phyloP scores from a whole-genome alignment of 2,113 vertebrate species.

The Toxotes jaculatrix region DNA sequence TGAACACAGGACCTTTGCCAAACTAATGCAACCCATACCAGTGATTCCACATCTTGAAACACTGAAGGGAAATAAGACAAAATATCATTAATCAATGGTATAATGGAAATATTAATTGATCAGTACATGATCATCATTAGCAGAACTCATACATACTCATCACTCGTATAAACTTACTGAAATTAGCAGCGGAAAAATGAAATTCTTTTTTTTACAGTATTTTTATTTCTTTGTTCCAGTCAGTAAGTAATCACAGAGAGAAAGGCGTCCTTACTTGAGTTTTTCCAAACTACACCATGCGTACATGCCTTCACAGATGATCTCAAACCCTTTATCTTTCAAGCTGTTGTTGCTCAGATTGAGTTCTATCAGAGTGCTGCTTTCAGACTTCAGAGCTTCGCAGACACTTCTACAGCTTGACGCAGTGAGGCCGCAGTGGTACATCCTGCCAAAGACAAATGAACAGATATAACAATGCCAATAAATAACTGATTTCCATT shows the following conservation, averaged over 20 bases:
- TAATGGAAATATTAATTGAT: not conserved
- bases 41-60: slow-evolving; percentile 68
- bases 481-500: accelerated
- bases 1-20: slow-evolving; percentile 48
- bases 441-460: slow-evolving; percentile 49
- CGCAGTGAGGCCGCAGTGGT: slow-evolving; percentile 59
- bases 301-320: slow-evolving; percentile 42
- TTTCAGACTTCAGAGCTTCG: slow-evolving; percentile 40
- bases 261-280: slow-evolving; percentile 44
- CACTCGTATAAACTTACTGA: not conserved
- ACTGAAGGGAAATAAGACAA: slow-evolving; percentile 23
- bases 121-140: not conserved
- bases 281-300: slow-evolving; percentile 51
- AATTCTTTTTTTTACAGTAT: not conserved
- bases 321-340: slow-evolving; percentile 27
- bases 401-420: slow-evolving; percentile 39
- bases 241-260: not conserved
- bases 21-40: not conserved
- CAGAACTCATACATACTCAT: not conserved
- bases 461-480: not conserved
- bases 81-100: not conserved
- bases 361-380: slow-evolving; percentile 33
- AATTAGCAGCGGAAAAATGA: not conserved
- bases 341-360: slow-evolving; percentile 66
- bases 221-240: not conserved